Conservation (phyloP, 2,113 vertebrate species). For the Todiramphus chloris region DNA sequence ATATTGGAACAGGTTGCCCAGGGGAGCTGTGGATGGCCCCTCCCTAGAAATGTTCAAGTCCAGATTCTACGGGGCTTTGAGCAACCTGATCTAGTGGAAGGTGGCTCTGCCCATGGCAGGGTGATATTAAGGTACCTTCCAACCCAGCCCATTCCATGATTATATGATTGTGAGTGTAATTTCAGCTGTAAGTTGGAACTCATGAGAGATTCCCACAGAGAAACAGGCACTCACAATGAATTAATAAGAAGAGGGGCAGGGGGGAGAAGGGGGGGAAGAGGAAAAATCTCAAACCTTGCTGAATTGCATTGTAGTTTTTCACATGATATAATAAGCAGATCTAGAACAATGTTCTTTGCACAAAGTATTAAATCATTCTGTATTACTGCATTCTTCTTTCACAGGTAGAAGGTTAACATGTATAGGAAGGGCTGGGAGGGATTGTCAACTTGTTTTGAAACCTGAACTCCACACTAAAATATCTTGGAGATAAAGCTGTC, state of each 20-base stretch:
- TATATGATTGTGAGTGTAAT: background rate
- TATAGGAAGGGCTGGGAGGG: background rate
- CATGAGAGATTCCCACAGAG: background rate
- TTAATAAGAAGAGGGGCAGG: background rate
- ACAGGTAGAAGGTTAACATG: fast-evolving
- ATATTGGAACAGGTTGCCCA: background rate
- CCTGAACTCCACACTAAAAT: background rate
- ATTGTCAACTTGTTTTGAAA: background rate
- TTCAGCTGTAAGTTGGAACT: background rate
- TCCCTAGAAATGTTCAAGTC: background rate
- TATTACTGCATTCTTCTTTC: background rate
- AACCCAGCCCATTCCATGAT: background rate
- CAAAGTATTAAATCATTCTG: background rate
- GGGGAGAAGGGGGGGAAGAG: fast-evolving
- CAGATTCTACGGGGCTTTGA: background rate
- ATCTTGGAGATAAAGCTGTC: background rate
- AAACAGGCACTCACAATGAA: background rate
- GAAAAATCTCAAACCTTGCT: fast-evolving
- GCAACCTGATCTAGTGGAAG: background rate
- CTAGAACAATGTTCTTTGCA: background rate
- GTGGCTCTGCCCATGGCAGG: background rate
- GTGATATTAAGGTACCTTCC: background rate
- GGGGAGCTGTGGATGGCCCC: background rate
- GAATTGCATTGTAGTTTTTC: background rate
- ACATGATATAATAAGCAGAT: background rate